These are phyloP conservation scores for Lophura nycthemera DNA, from an alignment of 2,113 vertebrate species.

Conservation along the genomic window DNA sequence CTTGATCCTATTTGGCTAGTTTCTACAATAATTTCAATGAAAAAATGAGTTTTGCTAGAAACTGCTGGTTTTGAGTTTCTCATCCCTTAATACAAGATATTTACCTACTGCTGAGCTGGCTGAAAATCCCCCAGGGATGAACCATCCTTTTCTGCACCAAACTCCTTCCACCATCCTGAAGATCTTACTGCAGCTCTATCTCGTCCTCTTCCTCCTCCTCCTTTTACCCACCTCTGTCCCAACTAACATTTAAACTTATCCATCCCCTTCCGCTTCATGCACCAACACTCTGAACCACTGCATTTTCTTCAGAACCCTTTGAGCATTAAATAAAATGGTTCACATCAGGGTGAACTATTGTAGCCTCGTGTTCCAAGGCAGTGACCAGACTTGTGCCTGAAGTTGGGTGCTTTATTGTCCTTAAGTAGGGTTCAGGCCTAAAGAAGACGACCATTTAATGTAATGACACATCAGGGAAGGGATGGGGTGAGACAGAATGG, in stretches of 20 bases:
- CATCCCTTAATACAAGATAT: not conserved
- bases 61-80: not conserved
- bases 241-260: not conserved
- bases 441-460: not conserved
- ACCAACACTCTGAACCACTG: not conserved
- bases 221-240: not conserved
- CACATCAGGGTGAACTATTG: not conserved
- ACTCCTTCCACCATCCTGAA: not conserved
- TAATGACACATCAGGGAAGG: not conserved
- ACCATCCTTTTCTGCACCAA: not conserved
- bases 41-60: not conserved
- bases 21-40: not conserved
- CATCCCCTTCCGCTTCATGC: not conserved
- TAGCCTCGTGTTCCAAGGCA: not conserved
- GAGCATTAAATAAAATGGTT: fast-evolving
- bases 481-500: not conserved
- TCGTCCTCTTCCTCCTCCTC: not conserved
- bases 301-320: not conserved
- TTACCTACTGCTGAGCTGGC: not conserved
- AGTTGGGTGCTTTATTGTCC: not conserved
- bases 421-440: not conserved
- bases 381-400: not conserved
- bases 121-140: not conserved
- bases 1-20: not conserved
- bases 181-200: not conserved